These are phyloP conservation scores for Branchinecta lynchi DNA, from an alignment of 1,140 invertebrate genomes.

Conservation along the genomic window DNA sequence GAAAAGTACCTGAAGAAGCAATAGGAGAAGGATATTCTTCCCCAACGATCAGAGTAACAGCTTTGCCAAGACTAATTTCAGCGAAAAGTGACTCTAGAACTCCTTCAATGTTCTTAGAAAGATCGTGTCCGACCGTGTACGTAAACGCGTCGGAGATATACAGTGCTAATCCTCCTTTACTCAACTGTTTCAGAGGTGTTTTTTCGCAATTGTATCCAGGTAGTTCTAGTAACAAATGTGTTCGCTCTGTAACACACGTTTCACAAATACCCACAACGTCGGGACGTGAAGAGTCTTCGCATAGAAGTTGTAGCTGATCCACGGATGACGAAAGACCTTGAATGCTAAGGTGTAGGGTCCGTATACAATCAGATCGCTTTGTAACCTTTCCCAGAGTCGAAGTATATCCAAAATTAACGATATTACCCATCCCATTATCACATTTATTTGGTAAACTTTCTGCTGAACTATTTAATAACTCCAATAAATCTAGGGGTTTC, in stretches of 20 bases:
- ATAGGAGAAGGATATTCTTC: background rate
- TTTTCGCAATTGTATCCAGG: background rate
- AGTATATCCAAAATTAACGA: background rate
- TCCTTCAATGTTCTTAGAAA: conserved; percentile 10
- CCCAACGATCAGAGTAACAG: background rate
- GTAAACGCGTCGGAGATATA: background rate
- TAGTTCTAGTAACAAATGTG: background rate
- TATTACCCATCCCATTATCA: background rate
- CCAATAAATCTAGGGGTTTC: conserved; percentile 5
- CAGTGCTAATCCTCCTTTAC: background rate
- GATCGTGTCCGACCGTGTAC: background rate
- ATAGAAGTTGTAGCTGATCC: background rate
- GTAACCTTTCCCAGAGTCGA: background rate
- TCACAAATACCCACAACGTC: background rate
- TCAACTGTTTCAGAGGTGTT: background rate
- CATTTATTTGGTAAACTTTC: background rate
- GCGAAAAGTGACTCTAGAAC: conserved; percentile 4
- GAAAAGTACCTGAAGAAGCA: background rate
- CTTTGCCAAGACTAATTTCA: background rate
- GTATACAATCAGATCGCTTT: background rate
- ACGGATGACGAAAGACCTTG: background rate
- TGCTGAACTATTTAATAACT: conserved; percentile 10
- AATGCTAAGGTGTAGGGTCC: background rate
- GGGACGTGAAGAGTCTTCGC: background rate
- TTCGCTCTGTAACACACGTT: background rate